Conservation (phyloP, 2,888 invertebrate species). For the Creontiades dilutus region DNA sequence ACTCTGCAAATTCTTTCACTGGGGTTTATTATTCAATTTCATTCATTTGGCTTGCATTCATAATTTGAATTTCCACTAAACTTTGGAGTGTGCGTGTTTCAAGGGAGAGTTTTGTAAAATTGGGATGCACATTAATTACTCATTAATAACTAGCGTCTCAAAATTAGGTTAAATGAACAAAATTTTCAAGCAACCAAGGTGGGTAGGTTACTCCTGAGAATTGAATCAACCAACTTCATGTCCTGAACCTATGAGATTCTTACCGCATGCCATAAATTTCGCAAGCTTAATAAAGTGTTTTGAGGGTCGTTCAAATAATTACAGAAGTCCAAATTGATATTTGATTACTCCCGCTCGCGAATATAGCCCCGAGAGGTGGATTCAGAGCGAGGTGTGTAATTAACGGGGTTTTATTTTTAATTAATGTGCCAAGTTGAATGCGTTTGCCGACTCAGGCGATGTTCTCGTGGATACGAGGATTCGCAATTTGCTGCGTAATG, state of each 20-base stretch:
- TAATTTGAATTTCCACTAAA: too few relatives aligned
- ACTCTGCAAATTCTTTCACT: too few relatives aligned
- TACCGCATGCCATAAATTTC: neutral
- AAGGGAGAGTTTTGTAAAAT: too few relatives aligned
- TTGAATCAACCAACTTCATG: neutral
- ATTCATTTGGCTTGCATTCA: too few relatives aligned
- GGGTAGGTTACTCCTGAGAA: neutral
- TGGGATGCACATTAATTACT: too few relatives aligned
- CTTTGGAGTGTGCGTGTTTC: too few relatives aligned
- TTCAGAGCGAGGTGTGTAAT: neutral
- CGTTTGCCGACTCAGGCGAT: conserved; percentile 25
- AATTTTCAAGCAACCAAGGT: neutral
- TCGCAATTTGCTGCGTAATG: neutral
- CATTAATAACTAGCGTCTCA: too few relatives aligned
- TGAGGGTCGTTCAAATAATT: neutral
- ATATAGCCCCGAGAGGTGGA: neutral
- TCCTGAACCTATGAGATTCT: neutral
- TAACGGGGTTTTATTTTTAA: neutral
- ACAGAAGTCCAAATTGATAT: conserved; percentile 7
- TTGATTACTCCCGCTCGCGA: neutral
- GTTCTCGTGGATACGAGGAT: neutral
- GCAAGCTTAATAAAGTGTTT: neutral
- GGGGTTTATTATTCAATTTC: too few relatives aligned
- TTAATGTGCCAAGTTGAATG: neutral
- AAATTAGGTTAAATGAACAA: neutral